A percentile compares a stretch with the other conserved stretches of the same genome.
phyloP scores from a whole-genome alignment of 2,888 invertebrate genomes.

The Icerya purchasi region DNA sequence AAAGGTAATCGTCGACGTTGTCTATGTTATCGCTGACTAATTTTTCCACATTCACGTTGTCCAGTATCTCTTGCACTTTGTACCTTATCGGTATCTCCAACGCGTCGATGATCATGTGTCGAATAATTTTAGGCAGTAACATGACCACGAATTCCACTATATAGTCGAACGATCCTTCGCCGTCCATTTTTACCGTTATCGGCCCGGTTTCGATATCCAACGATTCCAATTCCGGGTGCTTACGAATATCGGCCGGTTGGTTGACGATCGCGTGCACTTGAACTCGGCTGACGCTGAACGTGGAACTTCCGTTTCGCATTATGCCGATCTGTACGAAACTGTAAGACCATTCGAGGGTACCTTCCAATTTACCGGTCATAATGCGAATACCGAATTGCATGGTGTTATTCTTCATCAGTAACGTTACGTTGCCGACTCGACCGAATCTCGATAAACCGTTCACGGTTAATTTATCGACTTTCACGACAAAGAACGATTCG shows the following conservation, averaged over 20 bases:
- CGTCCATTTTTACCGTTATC: slow-evolving; percentile 51
- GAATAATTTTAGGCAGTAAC: slow-evolving; percentile 56
- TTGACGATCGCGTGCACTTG: slow-evolving; percentile 39
- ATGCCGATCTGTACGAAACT: slow-evolving; percentile 35
- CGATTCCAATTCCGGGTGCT: slow-evolving; percentile 46
- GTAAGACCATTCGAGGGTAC: slow-evolving; percentile 56
- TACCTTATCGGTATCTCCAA: slow-evolving; percentile 54
- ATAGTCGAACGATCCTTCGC: slow-evolving; percentile 65
- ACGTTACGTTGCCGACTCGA: slow-evolving; percentile 52
- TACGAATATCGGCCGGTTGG: slow-evolving; percentile 54
- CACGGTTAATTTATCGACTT: slow-evolving; percentile 22
- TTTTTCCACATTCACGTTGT: slow-evolving; percentile 50
- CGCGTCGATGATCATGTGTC: slow-evolving; percentile 71
- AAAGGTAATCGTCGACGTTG: slow-evolving; percentile 22
- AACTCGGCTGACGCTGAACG: slow-evolving; percentile 55
- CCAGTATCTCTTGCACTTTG: slow-evolving; percentile 38
- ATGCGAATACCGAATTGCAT: slow-evolving; percentile 44
- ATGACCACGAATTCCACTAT: slow-evolving; percentile 58
- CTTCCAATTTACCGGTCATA: slow-evolving; percentile 55
- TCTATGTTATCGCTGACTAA: slow-evolving; percentile 46
- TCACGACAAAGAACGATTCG: slow-evolving; percentile 10
- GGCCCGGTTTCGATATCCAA: slow-evolving; percentile 62
- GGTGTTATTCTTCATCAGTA: slow-evolving; percentile 48
- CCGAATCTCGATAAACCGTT: slow-evolving; percentile 60
- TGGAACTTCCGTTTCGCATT: slow-evolving; percentile 36